A percentile compares a stretch with the other conserved stretches of the same genome.
Evolutionary conservation across 2,113 vertebrate species (phyloP).

Genomic region (Microcebus lehilahytsara): DNA sequence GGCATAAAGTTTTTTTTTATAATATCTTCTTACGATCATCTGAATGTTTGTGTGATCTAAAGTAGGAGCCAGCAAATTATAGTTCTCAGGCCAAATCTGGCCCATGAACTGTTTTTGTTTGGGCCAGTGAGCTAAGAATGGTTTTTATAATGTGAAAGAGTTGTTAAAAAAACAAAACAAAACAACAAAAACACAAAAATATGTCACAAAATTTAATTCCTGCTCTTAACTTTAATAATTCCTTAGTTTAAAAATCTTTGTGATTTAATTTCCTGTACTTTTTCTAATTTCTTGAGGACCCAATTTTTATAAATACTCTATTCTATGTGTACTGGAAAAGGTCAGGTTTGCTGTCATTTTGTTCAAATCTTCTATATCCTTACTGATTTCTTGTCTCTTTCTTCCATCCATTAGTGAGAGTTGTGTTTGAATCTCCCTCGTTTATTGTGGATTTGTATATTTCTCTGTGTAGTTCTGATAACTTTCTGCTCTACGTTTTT

Average conservation of each 20-base stretch:
- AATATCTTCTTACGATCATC: background rate
- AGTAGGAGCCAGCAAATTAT: background rate
- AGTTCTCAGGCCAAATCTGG: background rate
- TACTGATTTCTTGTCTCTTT: constrained; percentile 13
- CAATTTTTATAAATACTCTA: constrained; percentile 1
- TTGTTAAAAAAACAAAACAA: constrained; percentile 1
- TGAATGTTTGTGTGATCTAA: background rate
- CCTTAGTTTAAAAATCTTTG: background rate
- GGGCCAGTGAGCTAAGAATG: background rate
- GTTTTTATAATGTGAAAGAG: constrained; percentile 31
- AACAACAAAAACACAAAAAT: background rate
- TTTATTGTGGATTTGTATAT: background rate
- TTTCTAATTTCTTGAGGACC: background rate
- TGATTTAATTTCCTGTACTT: constrained; percentile 24
- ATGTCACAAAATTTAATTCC: background rate
- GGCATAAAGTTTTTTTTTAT: background rate
- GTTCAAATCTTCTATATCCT: background rate
- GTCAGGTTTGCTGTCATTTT: background rate
- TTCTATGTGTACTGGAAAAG: background rate
- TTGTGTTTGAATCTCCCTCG: background rate
- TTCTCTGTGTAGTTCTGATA: background rate
- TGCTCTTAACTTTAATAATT: constrained; percentile 18
- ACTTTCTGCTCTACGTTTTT: background rate
- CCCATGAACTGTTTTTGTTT: background rate
- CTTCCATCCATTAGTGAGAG: background rate